Evolutionary conservation across 2,113 vertebrate genomes (phyloP).

Genomic region (Capreolus pygargus): DNA sequence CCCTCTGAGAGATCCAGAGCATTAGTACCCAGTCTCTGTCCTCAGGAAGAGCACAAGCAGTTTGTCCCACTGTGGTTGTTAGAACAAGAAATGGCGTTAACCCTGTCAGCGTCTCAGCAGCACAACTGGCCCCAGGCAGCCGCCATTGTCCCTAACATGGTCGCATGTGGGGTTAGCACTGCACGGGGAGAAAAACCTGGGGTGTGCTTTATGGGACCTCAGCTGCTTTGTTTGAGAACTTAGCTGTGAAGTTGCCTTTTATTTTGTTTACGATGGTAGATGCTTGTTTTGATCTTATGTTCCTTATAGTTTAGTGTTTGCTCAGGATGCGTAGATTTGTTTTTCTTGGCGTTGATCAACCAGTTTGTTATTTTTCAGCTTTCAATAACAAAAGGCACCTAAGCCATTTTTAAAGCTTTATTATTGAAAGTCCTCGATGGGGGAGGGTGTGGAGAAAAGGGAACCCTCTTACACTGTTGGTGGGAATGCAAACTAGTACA

Average conservation of each 20-base stretch:
- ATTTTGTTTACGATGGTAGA: neutral
- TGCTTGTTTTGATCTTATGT: neutral
- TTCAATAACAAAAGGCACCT: constrained; percentile 29
- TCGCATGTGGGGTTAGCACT: neutral
- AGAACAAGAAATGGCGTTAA: neutral
- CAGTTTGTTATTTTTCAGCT: constrained; percentile 35
- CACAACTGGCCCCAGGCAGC: neutral
- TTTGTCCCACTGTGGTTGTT: neutral
- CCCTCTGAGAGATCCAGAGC: neutral
- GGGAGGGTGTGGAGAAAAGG: too few relatives aligned
- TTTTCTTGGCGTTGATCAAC: constrained; percentile 4
- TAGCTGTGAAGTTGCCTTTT: neutral
- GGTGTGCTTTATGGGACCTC: neutral
- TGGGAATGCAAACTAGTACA: too few relatives aligned
- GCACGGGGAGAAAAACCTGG: neutral
- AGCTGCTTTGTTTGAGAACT: neutral
- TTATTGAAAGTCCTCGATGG: constrained; percentile 5
- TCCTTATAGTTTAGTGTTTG: constrained; percentile 13
- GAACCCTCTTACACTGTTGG: too few relatives aligned
- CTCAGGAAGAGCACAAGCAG: neutral
- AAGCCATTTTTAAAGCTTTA: constrained; percentile 23
- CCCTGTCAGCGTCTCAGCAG: neutral
- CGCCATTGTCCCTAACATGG: neutral
- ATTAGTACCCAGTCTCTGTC: neutral
- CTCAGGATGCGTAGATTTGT: neutral